Evolutionary conservation across 2,888 invertebrate species (phyloP).

Genomic region (Leucophenga montana): DNA sequence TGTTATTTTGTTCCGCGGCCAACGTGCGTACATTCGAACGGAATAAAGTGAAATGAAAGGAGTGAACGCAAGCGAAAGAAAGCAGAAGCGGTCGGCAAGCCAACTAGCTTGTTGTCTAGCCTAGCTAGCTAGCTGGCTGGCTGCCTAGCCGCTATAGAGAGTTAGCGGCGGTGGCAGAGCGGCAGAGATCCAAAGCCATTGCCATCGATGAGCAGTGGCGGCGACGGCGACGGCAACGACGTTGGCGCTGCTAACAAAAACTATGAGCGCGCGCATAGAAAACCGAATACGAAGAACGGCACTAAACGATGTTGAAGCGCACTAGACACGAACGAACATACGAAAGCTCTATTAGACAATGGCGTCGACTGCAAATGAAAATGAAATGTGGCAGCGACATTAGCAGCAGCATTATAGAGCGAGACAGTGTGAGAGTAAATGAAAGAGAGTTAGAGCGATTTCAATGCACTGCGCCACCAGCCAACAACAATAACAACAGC

Average conservation of each 20-base stretch:
- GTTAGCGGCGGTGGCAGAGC: constrained; percentile 20
- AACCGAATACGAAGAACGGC: background rate
- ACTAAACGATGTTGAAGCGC: too few species aligned
- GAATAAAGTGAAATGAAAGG: constrained; percentile 74
- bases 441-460: constrained; percentile 7
- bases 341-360: background rate
- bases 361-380: constrained; percentile 59
- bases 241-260: constrained; percentile 19
- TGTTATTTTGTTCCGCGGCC: constrained; percentile 68
- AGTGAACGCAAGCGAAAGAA: constrained; percentile 72
- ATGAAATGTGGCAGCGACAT: constrained; percentile 50
- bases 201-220: constrained; percentile 23
- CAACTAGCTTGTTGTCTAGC: too few species aligned
- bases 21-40: constrained; percentile 74
- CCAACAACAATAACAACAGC: constrained; percentile 26
- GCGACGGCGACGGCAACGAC: constrained; percentile 27
- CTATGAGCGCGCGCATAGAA: background rate
- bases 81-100: constrained; percentile 57
- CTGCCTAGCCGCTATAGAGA: background rate
- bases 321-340: too few species aligned
- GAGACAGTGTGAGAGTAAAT: constrained; percentile 44
- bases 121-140: background rate
- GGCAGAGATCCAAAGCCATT: constrained; percentile 34
- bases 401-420: constrained; percentile 57
- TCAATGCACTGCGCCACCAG: background rate